Conservation (phyloP, 1,140 invertebrate genomes). For the Theocolax elegans region DNA sequence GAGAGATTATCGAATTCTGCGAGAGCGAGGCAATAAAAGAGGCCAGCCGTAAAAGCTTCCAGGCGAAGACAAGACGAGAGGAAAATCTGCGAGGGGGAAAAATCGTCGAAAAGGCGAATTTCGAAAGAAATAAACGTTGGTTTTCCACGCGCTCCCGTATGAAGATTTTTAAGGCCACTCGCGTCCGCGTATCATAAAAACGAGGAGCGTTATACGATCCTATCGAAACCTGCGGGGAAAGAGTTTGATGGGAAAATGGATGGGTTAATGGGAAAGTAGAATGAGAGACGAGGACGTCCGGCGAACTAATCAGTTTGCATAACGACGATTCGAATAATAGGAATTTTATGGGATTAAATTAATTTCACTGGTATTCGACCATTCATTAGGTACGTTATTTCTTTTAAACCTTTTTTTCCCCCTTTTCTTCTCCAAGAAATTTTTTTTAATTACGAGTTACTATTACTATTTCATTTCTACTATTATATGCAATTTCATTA, state of each 20-base stretch:
- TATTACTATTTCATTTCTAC: too few relatives aligned
- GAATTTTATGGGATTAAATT: too few relatives aligned
- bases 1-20: conserved; percentile 25
- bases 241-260: conserved; percentile 18
- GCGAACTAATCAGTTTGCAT: too few relatives aligned
- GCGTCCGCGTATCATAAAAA: conserved; percentile 13
- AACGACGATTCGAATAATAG: too few relatives aligned
- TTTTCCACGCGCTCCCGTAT: not conserved
- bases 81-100: not conserved
- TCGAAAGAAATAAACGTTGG: conserved; percentile 1
- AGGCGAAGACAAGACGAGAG: conserved; percentile 6
- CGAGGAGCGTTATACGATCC: not conserved
- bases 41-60: not conserved
- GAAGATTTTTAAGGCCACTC: conserved; percentile 10
- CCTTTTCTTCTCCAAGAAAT: too few relatives aligned
- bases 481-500: too few relatives aligned
- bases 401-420: too few relatives aligned
- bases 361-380: too few relatives aligned
- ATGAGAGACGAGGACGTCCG: not conserved
- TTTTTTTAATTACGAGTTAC: too few relatives aligned
- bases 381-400: too few relatives aligned
- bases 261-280: not conserved
- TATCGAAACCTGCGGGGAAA: not conserved
- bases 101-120: conserved; percentile 8
- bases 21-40: conserved; percentile 5